Base-by-base conservation (phyloP, 2,797 vertebrate genomes). In the Rallus crepitans region DNA sequence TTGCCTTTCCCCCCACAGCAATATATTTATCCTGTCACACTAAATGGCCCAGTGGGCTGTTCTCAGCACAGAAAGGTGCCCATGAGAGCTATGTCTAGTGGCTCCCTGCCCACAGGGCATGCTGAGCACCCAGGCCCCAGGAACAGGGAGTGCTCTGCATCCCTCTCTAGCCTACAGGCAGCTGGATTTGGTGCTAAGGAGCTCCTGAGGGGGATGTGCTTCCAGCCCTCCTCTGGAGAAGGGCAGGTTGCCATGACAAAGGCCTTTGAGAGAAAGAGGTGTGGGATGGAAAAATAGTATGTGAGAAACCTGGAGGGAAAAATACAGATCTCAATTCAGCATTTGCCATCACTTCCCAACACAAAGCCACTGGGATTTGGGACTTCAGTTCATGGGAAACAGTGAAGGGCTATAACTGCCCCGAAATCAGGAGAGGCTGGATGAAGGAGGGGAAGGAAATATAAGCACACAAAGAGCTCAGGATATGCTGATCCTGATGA, bases 221-320 rank as follows among this genome's bases (percentile, higher is more conserved):
- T 85, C 86, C 86, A 96, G 93, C 86, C 81, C 94, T 95, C 90
- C 94, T 94, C 80, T 82, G 77, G 91, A 95, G 94, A 90, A 95
- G 90, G 96, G 77, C 91, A 96, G 85, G 91, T 92, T 95, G 77
- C 95, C 96, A 95, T 91, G 90, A 96, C 96, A 96, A 96, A 95
- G 82, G 87, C 96, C 94, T 96, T 55, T 93, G 91, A 95, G 91
- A 91, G 87, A 93, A 91, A 93, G 93, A 90, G 80, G 77, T 96
- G 91, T 91, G 82, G 93, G 93, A 96, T 90, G 82, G 96, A 86
- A 89, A 93, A 96, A 92, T 28, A 86, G 85, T 82, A 89, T 33
- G 55, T 55, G 61, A 89, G 87, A 96, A 96, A 86, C 52, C 77
- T 63, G 82, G 20, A 79, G 83, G 55, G 85, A 70, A 94, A 94